Percentiles rank a stretch among this genome's conserved stretches.
Evolutionary conservation across 2,888 invertebrate species (phyloP).

Genomic region (Zaprionus lineosus): DNA sequence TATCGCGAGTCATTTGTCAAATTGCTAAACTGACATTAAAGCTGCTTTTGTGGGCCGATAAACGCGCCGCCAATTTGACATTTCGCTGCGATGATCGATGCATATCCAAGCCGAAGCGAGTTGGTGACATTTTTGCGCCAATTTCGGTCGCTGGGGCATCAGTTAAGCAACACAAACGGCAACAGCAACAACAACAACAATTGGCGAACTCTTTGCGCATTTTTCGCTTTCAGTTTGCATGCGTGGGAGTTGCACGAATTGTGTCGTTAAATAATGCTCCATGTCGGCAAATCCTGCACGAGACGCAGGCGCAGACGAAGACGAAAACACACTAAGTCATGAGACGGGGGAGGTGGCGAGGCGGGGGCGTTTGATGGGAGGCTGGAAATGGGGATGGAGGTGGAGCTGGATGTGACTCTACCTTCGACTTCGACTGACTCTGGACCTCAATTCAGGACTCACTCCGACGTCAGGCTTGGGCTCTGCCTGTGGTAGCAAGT

Average conservation of each 20-base stretch:
- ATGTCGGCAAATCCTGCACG: constrained; percentile 67
- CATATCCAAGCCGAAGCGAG: constrained; percentile 55
- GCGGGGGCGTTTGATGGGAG: not conserved
- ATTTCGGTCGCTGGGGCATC: constrained; percentile 77
- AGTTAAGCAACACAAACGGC: constrained; percentile 59
- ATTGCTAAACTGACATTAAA: constrained; percentile 76
- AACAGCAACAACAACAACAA: constrained; percentile 22
- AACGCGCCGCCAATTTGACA: constrained; percentile 69
- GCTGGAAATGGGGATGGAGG: not conserved
- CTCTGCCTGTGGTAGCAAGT: no score
- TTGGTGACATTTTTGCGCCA: constrained; percentile 75
- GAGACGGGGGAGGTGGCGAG: no score
- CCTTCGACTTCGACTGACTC: no score
- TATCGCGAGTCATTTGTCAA: constrained; percentile 74
- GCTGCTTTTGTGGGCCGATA: constrained; percentile 65
- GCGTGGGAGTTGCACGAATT: constrained; percentile 80
- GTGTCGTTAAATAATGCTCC: constrained; percentile 76
- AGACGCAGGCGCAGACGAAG: constrained; percentile 34
- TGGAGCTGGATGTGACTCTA: not conserved
- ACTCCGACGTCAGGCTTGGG: no score
- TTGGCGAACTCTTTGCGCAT: constrained; percentile 59
- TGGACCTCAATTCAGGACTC: no score
- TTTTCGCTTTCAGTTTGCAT: constrained; percentile 75
- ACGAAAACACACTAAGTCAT: constrained; percentile 24
- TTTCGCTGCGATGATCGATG: constrained; percentile 71